Percentiles rank a stretch among this genome's conserved stretches.
Evolutionary conservation across 2,113 vertebrate genomes (phyloP).

Genomic region (Gallinago media): DNA sequence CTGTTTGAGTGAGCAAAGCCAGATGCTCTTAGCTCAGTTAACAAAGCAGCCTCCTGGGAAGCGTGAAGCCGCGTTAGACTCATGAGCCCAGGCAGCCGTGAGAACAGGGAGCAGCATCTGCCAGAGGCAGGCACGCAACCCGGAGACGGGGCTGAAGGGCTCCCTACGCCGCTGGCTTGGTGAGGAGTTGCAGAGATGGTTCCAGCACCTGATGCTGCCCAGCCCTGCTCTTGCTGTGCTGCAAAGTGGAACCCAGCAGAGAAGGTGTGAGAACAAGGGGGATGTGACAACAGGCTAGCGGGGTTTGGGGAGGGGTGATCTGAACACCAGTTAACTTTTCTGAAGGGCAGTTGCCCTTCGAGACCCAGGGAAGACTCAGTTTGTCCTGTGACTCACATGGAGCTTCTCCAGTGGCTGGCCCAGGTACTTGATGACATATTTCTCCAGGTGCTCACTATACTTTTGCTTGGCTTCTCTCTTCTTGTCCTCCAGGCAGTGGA

Average conservation of each 20-base stretch:
- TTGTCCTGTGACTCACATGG: background rate
- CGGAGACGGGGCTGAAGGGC: rapidly evolving
- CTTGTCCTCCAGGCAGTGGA: conserved; percentile 34
- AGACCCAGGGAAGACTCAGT: background rate
- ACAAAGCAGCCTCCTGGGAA: background rate
- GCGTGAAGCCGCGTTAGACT: background rate
- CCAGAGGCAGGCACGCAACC: background rate
- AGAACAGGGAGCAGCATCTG: background rate
- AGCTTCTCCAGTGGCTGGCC: conserved; percentile 62
- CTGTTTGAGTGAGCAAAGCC: background rate
- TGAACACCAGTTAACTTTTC: background rate
- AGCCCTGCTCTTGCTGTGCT: background rate
- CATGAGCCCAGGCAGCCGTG: conserved; percentile 3
- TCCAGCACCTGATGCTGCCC: background rate
- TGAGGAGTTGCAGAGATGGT: background rate
- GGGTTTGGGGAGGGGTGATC: background rate
- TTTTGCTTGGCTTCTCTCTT: conserved; percentile 46
- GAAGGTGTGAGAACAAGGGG: background rate
- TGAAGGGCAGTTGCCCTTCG: background rate
- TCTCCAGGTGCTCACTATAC: conserved; percentile 18
- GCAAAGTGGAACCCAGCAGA: background rate
- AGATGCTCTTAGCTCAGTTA: background rate
- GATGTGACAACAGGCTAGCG: background rate
- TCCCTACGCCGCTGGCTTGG: rapidly evolving
- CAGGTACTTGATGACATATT: background rate